Evolutionary conservation across 2,113 vertebrate genomes (phyloP).

Genomic region (Onychostoma macrolepis): DNA sequence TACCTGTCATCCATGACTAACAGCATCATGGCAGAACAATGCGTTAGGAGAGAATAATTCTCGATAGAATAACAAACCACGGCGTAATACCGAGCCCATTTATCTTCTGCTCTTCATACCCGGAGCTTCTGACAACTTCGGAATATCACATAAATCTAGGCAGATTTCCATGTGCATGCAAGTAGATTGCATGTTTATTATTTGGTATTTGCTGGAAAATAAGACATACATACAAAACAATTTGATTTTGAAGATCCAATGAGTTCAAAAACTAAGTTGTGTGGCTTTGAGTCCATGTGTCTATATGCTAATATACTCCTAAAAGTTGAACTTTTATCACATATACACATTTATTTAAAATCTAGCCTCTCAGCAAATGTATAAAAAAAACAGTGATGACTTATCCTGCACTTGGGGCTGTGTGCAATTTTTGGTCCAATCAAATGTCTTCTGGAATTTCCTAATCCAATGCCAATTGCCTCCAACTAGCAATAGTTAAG

Average conservation of each 20-base stretch:
- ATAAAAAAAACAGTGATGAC: not conserved
- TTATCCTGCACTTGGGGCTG: not conserved
- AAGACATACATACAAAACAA: not conserved
- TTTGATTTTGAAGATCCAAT: not conserved
- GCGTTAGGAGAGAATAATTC: constrained; percentile 54
- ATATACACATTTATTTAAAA: not conserved
- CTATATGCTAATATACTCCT: not conserved
- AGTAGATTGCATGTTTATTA: constrained; percentile 32
- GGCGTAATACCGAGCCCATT: constrained; percentile 33
- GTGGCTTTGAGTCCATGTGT: not conserved
- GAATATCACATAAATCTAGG: constrained; percentile 40
- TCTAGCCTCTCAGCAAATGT: not conserved
- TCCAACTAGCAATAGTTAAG: not conserved
- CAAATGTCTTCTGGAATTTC: not conserved
- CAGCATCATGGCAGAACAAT: constrained; percentile 54
- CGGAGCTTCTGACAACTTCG: constrained; percentile 35
- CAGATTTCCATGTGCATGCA: constrained; percentile 31
- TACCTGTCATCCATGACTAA: constrained; percentile 61
- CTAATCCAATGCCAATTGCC: not conserved
- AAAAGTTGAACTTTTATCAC: not conserved
- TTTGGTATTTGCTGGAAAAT: constrained; percentile 4
- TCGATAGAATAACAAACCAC: constrained; percentile 46
- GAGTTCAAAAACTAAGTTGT: not conserved
- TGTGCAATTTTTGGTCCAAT: not conserved
- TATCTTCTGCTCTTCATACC: constrained; percentile 38